Percentiles rank a stretch among this genome's conserved stretches.
These are phyloP conservation scores for Ochropacha duplaris DNA, from an alignment of 2,888 invertebrate genomes.

Conservation along the genomic window DNA sequence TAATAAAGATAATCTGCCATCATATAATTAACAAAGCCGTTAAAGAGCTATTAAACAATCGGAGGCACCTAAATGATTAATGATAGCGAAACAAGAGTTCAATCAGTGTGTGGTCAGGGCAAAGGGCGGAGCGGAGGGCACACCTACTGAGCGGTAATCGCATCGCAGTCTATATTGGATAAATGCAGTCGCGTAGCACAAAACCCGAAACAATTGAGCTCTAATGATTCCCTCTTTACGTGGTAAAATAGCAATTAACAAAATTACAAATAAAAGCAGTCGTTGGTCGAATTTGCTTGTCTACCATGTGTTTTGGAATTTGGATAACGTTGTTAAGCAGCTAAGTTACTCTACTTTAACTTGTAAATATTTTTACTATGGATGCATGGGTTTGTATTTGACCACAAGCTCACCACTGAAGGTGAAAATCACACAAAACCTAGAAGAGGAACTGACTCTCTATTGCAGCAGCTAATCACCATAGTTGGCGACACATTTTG, in stretches of 20 bases:
- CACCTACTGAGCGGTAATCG: slow-evolving; percentile 33
- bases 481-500: too few relatives aligned
- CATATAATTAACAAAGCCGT: slow-evolving; percentile 8
- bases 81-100: slow-evolving; percentile 66
- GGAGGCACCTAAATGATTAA: slow-evolving; percentile 46
- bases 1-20: slow-evolving; percentile 8
- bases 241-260: neutral
- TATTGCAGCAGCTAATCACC: too few relatives aligned
- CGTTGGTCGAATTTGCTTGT: neutral
- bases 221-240: slow-evolving; percentile 52
- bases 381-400: too few relatives aligned
- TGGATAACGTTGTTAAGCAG: neutral
- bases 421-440: too few relatives aligned
- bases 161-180: slow-evolving; percentile 39
- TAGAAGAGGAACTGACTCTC: too few relatives aligned
- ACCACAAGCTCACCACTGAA: too few relatives aligned
- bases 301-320: neutral
- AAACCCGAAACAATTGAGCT: slow-evolving; percentile 65
- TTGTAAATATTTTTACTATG: too few relatives aligned
- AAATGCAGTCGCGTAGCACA: slow-evolving; percentile 35
- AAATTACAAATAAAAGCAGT: neutral
- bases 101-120: slow-evolving; percentile 75
- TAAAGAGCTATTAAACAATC: slow-evolving; percentile 34
- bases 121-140: slow-evolving; percentile 36
- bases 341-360: too few relatives aligned